Evolutionary conservation across 2,888 invertebrate genomes (phyloP).

Genomic region (Diarsia brunnea): DNA sequence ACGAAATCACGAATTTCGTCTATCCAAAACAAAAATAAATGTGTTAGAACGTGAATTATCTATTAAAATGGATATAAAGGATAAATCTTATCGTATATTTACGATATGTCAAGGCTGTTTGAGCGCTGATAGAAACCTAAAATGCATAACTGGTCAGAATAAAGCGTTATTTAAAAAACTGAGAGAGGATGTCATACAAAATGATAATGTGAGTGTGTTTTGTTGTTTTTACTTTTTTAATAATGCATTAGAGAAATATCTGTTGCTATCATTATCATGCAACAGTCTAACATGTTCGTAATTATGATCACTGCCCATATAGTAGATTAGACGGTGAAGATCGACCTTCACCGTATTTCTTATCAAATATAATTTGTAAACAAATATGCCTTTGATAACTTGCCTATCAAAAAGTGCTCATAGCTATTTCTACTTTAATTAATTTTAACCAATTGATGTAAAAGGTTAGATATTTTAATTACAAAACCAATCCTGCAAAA

Average conservation of each 20-base stretch:
- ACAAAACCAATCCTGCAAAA: no score
- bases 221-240: background rate
- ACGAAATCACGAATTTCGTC: constrained; percentile 4
- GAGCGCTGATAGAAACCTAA: constrained; percentile 50
- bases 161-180: constrained; percentile 41
- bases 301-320: no score
- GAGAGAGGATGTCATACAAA: constrained; percentile 34
- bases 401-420: no score
- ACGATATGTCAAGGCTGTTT: constrained; percentile 53
- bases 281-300: no score
- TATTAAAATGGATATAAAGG: constrained; percentile 47
- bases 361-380: no score
- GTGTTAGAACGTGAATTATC: background rate
- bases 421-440: no score
- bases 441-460: no score
- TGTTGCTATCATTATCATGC: background rate
- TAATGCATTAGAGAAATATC: background rate
- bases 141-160: constrained; percentile 27
- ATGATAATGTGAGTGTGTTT: constrained; percentile 27
- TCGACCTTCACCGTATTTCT: no score
- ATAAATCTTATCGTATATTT: constrained; percentile 26
- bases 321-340: no score
- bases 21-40: constrained; percentile 32
- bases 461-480: no score
- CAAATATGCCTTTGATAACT: no score